Base-by-base conservation (phyloP, 1,140 invertebrate species). In the Drosophila asahinai region DNA sequence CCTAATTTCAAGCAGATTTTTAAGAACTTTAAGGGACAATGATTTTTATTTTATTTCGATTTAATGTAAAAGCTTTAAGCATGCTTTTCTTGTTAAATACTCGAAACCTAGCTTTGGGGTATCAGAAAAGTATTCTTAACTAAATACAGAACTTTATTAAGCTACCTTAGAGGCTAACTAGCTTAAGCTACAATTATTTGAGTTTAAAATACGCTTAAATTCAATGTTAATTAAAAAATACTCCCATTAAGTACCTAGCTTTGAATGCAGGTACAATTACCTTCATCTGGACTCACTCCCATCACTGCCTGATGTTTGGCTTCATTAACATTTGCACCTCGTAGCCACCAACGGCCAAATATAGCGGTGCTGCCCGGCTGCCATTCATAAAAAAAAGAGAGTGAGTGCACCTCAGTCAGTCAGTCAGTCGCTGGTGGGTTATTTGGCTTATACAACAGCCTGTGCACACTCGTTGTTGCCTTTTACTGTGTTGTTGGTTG, bases 281-380 rank as follows among this genome's bases (percentile, higher is more conserved):
- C 4, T n/a, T n/a, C n/a, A 19, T 3, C 22, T 14, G 4, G 27
- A 22, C 30, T 33, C 30, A 6, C 38, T 14, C 25, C 27, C 62
- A 65, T 45, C 63, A 45, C 63, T 65, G 57, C 12, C 25, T 33
- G 43, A 27, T 76, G 54, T 55, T 63, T 78, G 76, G 77, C 84
- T 87, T 87, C 84, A 89, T 87, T 87, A 89, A 87, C 83, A 89
- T 87, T 87, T 89, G 83, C 80, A 67, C 64, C 80, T 83, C 81
- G 83, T 89, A 74, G 83, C 65, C 83, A 72, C 76, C 74, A 54
- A 51, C 64, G 65, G 54, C 84, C 84, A 89, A 89, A 87, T 87
- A 84, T 81, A 89, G 84, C 71, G 60, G 72, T 74, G 58, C 75
- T 36, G 61, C 33, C 51, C 58, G 76, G 33, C 64, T 87, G 84